These are phyloP conservation scores for Todus mexicanus DNA, from an alignment of 2,797 vertebrate genomes.

Conservation along the genomic window DNA sequence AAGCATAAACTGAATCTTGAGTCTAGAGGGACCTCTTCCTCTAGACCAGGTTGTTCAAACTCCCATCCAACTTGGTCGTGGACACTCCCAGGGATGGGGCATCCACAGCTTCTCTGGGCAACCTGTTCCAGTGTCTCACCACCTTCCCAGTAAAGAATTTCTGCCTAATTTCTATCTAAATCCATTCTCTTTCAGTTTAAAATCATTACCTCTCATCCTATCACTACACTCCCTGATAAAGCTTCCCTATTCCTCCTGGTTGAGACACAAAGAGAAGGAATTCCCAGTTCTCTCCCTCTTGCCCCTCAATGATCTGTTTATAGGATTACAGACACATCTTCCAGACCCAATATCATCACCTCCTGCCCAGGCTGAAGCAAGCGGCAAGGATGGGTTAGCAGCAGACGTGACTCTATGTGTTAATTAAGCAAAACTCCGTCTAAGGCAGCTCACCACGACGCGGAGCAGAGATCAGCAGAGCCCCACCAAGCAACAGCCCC, in stretches of 20 bases:
- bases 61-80: not conserved
- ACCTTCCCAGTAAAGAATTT: not conserved
- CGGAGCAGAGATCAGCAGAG: not conserved
- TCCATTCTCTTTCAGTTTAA: not conserved
- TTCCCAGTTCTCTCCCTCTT: not conserved
- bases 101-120: not conserved
- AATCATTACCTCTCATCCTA: not conserved
- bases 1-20: not conserved
- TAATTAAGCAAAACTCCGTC: constrained; percentile 24
- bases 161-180: too few species aligned
- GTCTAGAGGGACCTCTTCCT: too few species aligned
- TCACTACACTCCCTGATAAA: not conserved
- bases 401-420: not conserved
- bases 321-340: not conserved
- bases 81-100: not conserved
- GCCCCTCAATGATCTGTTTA: not conserved
- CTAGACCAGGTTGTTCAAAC: not conserved
- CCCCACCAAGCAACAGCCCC: not conserved
- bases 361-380: not conserved
- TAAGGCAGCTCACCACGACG: not conserved
- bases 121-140: too few species aligned
- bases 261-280: not conserved
- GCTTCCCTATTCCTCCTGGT: not conserved
- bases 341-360: accelerated
- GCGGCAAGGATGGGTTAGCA: not conserved